Evolutionary conservation across 2,797 vertebrate genomes (phyloP).

Genomic region (Sebastes baramenuke): DNA sequence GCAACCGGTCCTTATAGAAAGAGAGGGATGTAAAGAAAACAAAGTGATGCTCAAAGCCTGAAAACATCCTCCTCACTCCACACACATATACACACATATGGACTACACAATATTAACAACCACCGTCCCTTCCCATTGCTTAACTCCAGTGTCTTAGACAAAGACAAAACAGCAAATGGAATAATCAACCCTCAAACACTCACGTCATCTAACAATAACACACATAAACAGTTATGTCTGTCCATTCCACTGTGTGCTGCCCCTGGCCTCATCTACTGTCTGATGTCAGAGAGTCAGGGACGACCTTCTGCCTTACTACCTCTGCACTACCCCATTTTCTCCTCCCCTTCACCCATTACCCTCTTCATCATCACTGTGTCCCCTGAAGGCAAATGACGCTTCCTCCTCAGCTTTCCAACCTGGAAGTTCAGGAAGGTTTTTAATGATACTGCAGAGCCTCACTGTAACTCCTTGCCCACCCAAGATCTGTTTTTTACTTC

Average conservation of each 20-base stretch:
- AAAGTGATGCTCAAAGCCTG: background rate
- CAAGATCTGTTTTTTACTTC: background rate
- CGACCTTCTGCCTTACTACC: background rate
- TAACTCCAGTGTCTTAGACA: constrained; percentile 9
- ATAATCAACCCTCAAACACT: constrained; percentile 42
- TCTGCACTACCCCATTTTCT: background rate
- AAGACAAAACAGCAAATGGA: constrained; percentile 21
- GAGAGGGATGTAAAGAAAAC: background rate
- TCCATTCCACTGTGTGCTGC: constrained; percentile 18
- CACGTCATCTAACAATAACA: constrained; percentile 47
- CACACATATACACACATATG: background rate
- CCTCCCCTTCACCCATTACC: constrained; percentile 12
- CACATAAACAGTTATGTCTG: constrained; percentile 57
- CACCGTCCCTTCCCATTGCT: background rate
- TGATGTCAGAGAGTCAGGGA: constrained; percentile 27
- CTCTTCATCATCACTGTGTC: background rate
- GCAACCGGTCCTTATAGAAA: background rate
- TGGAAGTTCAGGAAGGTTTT: background rate
- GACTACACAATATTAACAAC: background rate
- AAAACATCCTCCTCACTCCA: background rate
- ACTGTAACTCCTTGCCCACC: constrained; percentile 4
- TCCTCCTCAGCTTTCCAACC: background rate
- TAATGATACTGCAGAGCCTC: background rate
- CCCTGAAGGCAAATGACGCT: constrained; percentile 8
- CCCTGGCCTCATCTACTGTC: constrained; percentile 4